Evolutionary conservation across 2,113 vertebrate species (phyloP), one percentile per base, ranked within the genome.

Genomic region (Larimichthys polyactis): DNA sequence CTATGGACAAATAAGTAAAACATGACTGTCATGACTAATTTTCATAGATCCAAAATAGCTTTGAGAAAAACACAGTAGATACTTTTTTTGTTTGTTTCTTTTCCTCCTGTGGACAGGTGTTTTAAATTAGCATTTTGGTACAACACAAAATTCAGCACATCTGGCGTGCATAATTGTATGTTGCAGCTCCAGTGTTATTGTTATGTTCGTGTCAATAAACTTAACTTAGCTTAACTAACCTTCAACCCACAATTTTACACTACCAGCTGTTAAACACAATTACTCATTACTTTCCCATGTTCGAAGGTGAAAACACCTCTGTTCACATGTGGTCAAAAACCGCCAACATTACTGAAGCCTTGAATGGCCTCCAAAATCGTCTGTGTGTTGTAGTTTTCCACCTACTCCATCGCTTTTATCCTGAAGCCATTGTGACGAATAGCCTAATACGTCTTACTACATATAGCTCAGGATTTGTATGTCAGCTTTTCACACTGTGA

Each of bases 241-340:
- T 64, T 57, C 4, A 65, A 22, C 64, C 46, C 49, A 67, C 48
- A 46, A 24, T 27, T 27, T 12, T 46, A 44, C 0, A 22, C 29
- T 77, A 16, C 27, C 62, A 72, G 67, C 60, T 40, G 40, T 65
- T 55, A 49, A 72, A 65, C 60, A 40, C 40, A 3, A 19, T 29
- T 36, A 29, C 17, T 79, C 68, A 71, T 80, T 85, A 85, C 68
- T 81, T 68, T 60, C 15, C 65, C 19, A 52, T 67, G 36, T 48
- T 76, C 9, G 0, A 14, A 59, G 72, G 44, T 78, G 36, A 87
- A 60, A 75, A 69, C 68, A 54, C 27, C 57, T 10, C 40, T 17
- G 8, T 36, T 62, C 51, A 52, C n/a, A 22, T 67, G 51, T 55
- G 62, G 54, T 62, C 65, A 68, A 19, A 43, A 67, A 43, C 24